These are phyloP conservation scores for Shinisaurus crocodilurus DNA, from an alignment of 2,113 vertebrate genomes.

Conservation along the genomic window DNA sequence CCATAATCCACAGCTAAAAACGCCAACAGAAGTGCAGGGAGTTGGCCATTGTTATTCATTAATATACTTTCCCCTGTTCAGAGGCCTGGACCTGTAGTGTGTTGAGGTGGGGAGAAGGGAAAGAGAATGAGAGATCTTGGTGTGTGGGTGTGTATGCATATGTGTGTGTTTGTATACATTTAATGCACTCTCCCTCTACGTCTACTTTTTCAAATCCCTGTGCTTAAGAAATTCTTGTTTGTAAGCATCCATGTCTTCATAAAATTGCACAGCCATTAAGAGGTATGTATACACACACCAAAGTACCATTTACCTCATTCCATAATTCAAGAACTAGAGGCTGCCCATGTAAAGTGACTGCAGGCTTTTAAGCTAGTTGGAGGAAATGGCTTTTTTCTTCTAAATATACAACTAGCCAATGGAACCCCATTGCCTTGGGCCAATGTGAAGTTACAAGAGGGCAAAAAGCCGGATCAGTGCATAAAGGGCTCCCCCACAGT, in stretches of 20 bases:
- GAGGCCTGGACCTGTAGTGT: neutral
- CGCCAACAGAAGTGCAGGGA: slow-evolving; percentile 52
- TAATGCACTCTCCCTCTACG: neutral
- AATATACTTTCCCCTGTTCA: too few species aligned
- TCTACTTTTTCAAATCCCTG: neutral
- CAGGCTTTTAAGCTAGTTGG: too few species aligned
- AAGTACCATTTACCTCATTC: neutral
- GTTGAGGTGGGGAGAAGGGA: neutral
- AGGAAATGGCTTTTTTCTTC: neutral
- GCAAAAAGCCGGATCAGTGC: neutral
- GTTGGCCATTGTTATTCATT: slow-evolving; percentile 58
- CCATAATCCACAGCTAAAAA: slow-evolving; percentile 62
- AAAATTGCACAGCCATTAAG: neutral
- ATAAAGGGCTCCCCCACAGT: neutral
- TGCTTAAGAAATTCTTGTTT: neutral
- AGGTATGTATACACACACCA: neutral
- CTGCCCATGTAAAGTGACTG: neutral
- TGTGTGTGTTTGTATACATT: neutral
- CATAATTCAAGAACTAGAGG: slow-evolving; percentile 1
- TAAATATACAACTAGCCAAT: neutral
- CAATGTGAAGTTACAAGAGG: neutral
- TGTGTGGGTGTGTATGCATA: neutral
- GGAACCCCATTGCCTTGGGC: too few species aligned
- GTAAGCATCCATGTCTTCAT: neutral
- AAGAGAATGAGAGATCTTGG: neutral